phyloP scores from a whole-genome alignment of 2,888 invertebrate genomes.

The Pycnomerus fuliginosus region DNA sequence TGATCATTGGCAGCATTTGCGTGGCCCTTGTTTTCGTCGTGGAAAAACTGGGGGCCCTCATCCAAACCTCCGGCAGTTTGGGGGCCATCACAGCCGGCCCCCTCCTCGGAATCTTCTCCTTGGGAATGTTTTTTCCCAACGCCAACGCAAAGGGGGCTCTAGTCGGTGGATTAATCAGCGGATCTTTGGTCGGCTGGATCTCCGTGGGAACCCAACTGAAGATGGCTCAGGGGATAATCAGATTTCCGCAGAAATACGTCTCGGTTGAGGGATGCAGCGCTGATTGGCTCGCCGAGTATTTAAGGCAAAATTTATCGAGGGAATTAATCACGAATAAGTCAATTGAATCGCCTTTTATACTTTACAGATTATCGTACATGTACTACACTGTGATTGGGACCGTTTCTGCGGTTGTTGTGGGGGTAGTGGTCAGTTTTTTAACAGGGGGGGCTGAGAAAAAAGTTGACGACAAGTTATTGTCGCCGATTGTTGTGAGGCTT shows the following conservation, averaged over 20 bases:
- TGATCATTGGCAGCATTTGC: slow-evolving; percentile 64
- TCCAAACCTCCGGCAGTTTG: slow-evolving; percentile 70
- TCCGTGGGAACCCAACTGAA: slow-evolving; percentile 69
- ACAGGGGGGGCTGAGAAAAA: slow-evolving; percentile 63
- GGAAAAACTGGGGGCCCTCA: slow-evolving; percentile 68
- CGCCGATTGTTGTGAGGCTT: slow-evolving; percentile 63
- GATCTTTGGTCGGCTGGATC: slow-evolving; percentile 66
- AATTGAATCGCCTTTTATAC: slow-evolving; percentile 61
- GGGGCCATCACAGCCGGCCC: slow-evolving; percentile 73
- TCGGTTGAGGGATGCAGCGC: slow-evolving; percentile 60
- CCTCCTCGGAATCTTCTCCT: slow-evolving; percentile 67
- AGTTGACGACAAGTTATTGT: slow-evolving; percentile 61
- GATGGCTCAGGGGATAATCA: slow-evolving; percentile 63
- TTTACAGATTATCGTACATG: slow-evolving; percentile 73
- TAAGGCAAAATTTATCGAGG: slow-evolving; percentile 36
- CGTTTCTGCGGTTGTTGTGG: slow-evolving; percentile 63
- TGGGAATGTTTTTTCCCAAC: slow-evolving; percentile 70
- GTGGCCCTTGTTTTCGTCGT: slow-evolving; percentile 70
- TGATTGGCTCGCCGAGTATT: slow-evolving; percentile 46
- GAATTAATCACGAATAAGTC: slow-evolving; percentile 22
- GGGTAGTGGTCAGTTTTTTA: slow-evolving; percentile 67
- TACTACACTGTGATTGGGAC: slow-evolving; percentile 77
- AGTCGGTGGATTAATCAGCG: slow-evolving; percentile 62
- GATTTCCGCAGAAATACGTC: slow-evolving; percentile 62
- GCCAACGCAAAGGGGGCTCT: slow-evolving; percentile 70